Evolutionary conservation across 1,140 invertebrate genomes (phyloP), one percentile per base, ranked within the genome.

Genomic region (Neodiprion fabricii): DNA sequence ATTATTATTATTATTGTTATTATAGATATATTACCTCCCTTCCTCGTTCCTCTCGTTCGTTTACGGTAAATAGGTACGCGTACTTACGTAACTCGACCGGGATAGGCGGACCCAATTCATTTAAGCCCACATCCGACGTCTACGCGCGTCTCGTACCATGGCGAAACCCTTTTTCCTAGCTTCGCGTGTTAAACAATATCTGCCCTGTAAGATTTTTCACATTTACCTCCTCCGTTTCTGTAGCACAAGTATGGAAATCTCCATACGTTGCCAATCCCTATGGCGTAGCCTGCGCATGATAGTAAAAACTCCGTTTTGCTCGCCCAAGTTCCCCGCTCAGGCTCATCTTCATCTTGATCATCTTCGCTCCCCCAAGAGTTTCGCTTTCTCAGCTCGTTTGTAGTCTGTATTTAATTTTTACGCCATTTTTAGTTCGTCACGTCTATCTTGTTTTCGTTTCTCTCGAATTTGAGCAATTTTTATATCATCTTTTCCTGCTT

Each of bases 231-330:
- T 12, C 92, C 92, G 84, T 93, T 93, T 74, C 91, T 89, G 83
- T 93, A 93, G 80, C 92, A 93, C 47, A 93, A 83, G 82, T 93
- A 95, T 2, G 93, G 93, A 87, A 95, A 94, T 75, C 94, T 87
- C 93, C 93, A 94, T 14, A 95, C 89, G 80, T 94, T 95, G 28
- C 94, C 94, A 65, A 95, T 91, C 9, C 94, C 94, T 28, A 95
- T 93, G 8, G 94, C 93, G 79, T 94, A 95, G 7, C 93, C 93
- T 23, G 94, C 88, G 82, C 93, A 92, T 1, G 93, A 94, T 1
- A 95, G 86, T 14, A 95, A 82, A 85, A 95, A 95, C 85, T 95
- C 94, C 1, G 92, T 85, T 80, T 93, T 92, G 76, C 88, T 93
- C 40, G 88, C 90, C 94, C 94, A 95, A 67, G 90, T 89, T 4